Evolutionary conservation across 2,113 vertebrate genomes (phyloP), one percentile per base, ranked within the genome.

Genomic region (Megalops atlanticus): DNA sequence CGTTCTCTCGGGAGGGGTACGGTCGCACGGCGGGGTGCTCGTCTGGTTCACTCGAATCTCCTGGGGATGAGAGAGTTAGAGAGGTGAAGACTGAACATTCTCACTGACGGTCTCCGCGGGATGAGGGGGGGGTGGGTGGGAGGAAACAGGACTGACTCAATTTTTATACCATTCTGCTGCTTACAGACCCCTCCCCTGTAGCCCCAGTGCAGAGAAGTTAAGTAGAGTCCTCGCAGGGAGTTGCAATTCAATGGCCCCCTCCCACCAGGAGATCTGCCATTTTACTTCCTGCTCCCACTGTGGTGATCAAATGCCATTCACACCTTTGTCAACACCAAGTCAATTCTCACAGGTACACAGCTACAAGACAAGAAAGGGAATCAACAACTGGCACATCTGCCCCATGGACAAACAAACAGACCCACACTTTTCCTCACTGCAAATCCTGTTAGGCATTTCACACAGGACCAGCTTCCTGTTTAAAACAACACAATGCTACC

Each of bases 1-100:
- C 85, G 87, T 93, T 89, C 85, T 95, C 94, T 88, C 90, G 94
- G 81, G 40, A 33, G 88, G 84, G 77, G 58, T 81, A 92, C 82
- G 90, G 89, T 58, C 80, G 90, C 78, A 83, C 95, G 0, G 92
- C 83, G 79, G 87, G 89, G 77, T 93, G 95, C 85, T 98, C 97
- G 85, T 98, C 98, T 54, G 95, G 95, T 93, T 99, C 97, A 90
- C 96, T 98, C 27, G 96, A 97, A 89, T 98, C 97, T 96, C 95
- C 96, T 97, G 88, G 0, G 33, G 81, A 79, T 4, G 40, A 6
- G 21, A 80, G 81, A 79, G 74, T 40, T 2, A 84, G 27, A 85
- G 49, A 24, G 0, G 21, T n/a, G 33, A 4, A 58, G 6, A 33
- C 40, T 64, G 43, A 27, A 76, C 27, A 54, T 70, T 76, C 7